Evolutionary conservation across 2,113 vertebrate species (phyloP).

Genomic region (Antidorcas marsupialis): DNA sequence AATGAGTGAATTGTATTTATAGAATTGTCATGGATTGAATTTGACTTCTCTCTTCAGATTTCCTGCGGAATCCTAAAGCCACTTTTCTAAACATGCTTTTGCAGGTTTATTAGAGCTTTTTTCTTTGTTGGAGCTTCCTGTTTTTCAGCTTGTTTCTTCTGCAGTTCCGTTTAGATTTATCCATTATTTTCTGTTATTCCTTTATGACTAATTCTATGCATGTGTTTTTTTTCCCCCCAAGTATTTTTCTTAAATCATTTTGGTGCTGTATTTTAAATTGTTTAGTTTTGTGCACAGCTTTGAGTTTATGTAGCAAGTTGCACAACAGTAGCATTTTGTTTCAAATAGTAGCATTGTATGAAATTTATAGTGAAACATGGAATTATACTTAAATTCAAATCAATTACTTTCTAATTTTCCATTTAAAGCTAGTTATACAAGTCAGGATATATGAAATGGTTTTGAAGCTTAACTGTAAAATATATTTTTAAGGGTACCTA

Average conservation of each 20-base stretch:
- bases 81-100: constrained; percentile 28
- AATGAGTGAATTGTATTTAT: neutral
- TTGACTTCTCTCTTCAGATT: neutral
- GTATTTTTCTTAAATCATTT: neutral
- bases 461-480: neutral
- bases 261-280: neutral
- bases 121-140: neutral
- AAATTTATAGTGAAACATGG: neutral
- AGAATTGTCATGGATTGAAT: neutral
- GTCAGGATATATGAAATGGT: neutral
- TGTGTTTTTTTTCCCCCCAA: neutral
- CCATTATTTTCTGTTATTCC: neutral
- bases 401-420: neutral
- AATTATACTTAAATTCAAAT: neutral
- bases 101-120: neutral
- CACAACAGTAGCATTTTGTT: neutral
- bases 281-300: neutral
- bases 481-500: neutral
- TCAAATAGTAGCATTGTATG: neutral
- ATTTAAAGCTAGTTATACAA: neutral
- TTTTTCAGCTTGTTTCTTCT: constrained; percentile 11
- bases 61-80: neutral
- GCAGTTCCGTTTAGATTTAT: neutral
- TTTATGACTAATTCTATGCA: neutral
- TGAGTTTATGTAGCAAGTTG: neutral